Evolutionary conservation across 2,888 invertebrate genomes (phyloP), one percentile per base, ranked within the genome.

Genomic region (Diplolepis rosae): DNA sequence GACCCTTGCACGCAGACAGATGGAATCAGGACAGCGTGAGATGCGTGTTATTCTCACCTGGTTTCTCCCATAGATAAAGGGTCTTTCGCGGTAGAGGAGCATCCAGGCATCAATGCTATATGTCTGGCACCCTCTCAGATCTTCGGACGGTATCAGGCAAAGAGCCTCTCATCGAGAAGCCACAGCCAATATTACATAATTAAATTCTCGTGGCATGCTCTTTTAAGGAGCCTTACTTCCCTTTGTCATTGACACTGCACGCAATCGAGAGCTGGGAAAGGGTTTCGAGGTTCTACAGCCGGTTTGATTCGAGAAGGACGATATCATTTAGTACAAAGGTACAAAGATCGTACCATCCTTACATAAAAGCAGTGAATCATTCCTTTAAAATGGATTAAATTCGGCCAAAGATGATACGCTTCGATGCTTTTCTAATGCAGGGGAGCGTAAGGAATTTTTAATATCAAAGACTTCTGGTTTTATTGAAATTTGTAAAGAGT

Each of bases 41-140:
- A 85, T 84, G 78, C 85, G 83, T 82, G 80, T 85, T 85, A 85
- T 80, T 81, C 80, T 80, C 85, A 83, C 82, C 82, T 83, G 83
- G 83, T 78, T 84, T 78, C 79, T 71, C 78, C 84, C 80, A 85
- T 85, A 82, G 76, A 82, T 50, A 28, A 51, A 65, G 24, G 51
- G 66, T 66, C 24, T 45, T 67, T 71, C 65, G 70, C 45, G 72
- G 50, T 65, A 61, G 67, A 54, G 61, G 69, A 72, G 73, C 65
- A 65, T 65, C 15, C 50, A 24, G 32, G 27, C 28, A 42, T 65
- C 69, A 27, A 45, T 66, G n/a, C 35, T 61, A 35, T 65, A 54
- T 15, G 30, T 4, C 54, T 7, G n/a, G 5, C 51, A 61, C 52
- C 32, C 28, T 39, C 65, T 24, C 51, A 61, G 61, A 24, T 61